Percentiles rank a stretch among this genome's conserved stretches.
These are phyloP conservation scores for Hydrozoanthus gracilis DNA, from an alignment of 92 coral and sea anemone genomes.

Conservation along the genomic window DNA sequence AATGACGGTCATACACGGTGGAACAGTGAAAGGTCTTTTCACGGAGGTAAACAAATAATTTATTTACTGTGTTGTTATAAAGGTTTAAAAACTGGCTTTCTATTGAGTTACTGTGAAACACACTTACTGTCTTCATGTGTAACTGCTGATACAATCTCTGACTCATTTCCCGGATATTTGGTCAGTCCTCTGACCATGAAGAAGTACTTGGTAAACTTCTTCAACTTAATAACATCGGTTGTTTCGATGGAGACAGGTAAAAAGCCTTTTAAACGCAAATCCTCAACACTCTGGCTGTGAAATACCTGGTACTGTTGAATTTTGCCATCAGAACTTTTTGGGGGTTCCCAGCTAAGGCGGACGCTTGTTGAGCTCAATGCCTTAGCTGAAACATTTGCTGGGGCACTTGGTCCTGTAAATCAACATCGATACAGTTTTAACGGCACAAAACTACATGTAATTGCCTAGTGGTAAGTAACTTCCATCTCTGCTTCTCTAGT, in stretches of 20 bases:
- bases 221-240: not conserved
- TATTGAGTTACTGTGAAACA: too few relatives aligned
- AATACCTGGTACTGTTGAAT: constrained; percentile 4
- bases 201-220: constrained; percentile 17
- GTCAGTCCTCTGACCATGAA: constrained; percentile 3
- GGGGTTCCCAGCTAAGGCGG: constrained; percentile 7
- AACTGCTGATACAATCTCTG: too few relatives aligned
- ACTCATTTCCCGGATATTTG: not conserved
- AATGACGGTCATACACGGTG: too few relatives aligned
- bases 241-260: not conserved
- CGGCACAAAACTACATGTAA: not conserved
- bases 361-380: not conserved
- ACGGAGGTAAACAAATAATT: too few relatives aligned
- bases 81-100: too few relatives aligned
- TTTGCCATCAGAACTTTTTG: not conserved
- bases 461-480: not conserved
- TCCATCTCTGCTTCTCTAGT: not conserved
- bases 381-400: not conserved
- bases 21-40: too few relatives aligned
- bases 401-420: constrained; percentile 33
- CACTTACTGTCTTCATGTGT: too few relatives aligned
- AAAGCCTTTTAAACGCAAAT: not conserved
- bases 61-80: too few relatives aligned
- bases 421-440: not conserved
- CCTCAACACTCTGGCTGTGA: not conserved